Evolutionary conservation across 2,113 vertebrate genomes (phyloP).

Genomic region (Melanotaenia duboulayi): DNA sequence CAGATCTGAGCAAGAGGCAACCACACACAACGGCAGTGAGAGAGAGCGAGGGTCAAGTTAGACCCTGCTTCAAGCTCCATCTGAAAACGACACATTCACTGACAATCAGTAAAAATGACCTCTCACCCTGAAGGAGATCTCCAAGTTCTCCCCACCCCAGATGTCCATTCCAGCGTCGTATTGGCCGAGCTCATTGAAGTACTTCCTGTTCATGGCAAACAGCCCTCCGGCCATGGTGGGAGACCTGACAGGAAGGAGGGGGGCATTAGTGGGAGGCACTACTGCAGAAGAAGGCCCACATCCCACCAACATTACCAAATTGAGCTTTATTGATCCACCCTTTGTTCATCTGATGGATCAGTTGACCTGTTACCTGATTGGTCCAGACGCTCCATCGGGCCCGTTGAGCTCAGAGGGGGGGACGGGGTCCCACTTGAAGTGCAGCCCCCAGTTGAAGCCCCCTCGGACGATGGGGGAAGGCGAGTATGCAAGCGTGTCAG

Average conservation of each 20-base stretch:
- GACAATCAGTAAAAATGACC: background rate
- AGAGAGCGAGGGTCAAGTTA: too few species aligned
- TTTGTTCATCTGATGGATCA: constrained; percentile 11
- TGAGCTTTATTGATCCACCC: too few species aligned
- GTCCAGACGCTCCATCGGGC: constrained; percentile 80
- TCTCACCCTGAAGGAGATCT: constrained; percentile 95
- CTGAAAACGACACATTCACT: background rate
- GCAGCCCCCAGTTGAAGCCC: constrained; percentile 99
- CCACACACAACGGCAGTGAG: background rate
- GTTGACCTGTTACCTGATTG: constrained; percentile 12
- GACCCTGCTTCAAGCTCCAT: too few species aligned
- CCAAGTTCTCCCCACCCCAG: constrained; percentile 98
- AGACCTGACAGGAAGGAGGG: constrained; percentile 80
- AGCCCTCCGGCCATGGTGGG: constrained; percentile 98
- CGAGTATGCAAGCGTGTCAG: constrained; percentile 93
- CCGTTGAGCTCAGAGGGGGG: constrained; percentile 87
- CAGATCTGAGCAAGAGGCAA: constrained; percentile 86
- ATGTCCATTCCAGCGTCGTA: constrained; percentile 98
- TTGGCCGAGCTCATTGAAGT: constrained; percentile 92
- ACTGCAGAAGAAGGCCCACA: background rate
- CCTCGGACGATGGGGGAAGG: constrained; percentile 94
- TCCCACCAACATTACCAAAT: too few species aligned
- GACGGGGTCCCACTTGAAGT: constrained; percentile 98
- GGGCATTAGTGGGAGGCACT: accelerated
- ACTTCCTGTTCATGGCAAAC: constrained; percentile 96